Base-by-base conservation (phyloP, 2,888 invertebrate genomes). In the Orthonevra nobilis region DNA sequence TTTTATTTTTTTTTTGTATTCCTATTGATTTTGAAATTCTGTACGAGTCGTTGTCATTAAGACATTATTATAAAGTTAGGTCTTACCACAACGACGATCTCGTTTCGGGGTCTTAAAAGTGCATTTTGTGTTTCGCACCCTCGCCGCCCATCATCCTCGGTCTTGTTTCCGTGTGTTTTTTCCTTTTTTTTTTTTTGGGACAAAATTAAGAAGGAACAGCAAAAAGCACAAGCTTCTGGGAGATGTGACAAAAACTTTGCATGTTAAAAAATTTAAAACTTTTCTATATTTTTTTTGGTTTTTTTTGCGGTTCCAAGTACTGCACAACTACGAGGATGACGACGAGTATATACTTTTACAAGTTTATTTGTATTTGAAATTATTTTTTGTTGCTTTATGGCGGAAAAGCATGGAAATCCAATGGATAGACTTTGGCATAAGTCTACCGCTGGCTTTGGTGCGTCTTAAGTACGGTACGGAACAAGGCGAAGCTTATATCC, bases 11-110 rank as follows among this genome's bases (percentile, higher is more conserved):
- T 44, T 60, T 38, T 70, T 38, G 38, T 52, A 72, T 77, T 72
- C 40, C 54, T 79, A 79, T 79, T 79, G 73, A 79, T 79, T 79
- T 79, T 72, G 73, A 56, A 79, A 79, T 79, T 79, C 79, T 44
- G 56, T 61, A 60, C 79, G 54, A 79, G 79, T 79, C 73, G 10
- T 61, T 68, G 79, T 73, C 73, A 79, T 79, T 79, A 79, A 79
- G 79, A 79, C 79, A 73, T 79, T 79, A 79, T 79, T 79, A 79
- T 79, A 79, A 79, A 79, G 79, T 79, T 79, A 66, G 79, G 79
- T 68, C 66, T 79, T 79, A 66, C 73, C 73, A 23, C 66, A 66
- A 73, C 73, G 73, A 64, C 79, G 60, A 73, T 44, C 58, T 60
- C 64, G 63, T 75, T 75, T 63, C 32, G 44, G 30, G 70, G 72